Percentiles rank a stretch among this genome's conserved stretches.
Evolutionary conservation across 2,888 invertebrate genomes (phyloP).

Genomic region (Pseudoips prasinana): DNA sequence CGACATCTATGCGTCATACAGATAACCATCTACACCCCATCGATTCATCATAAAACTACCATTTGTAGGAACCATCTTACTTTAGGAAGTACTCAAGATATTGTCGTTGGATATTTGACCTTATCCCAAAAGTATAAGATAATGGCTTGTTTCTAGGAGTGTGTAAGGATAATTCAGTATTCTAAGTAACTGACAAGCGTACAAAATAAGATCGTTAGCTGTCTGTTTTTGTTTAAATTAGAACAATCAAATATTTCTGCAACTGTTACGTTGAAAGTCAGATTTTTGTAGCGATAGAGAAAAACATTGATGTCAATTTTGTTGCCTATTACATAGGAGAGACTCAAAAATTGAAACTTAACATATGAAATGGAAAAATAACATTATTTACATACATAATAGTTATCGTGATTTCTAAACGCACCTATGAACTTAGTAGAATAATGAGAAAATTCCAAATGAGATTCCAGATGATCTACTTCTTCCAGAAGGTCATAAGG

Average conservation of each 20-base stretch:
- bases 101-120: conserved; percentile 2
- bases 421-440: too few species aligned
- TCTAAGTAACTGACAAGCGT: conserved; percentile 14
- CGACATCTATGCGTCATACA: conserved; percentile 41
- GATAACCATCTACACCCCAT: conserved; percentile 44
- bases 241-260: background rate
- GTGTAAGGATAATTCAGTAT: too few species aligned
- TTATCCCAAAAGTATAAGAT: background rate
- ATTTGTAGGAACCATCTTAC: conserved; percentile 20
- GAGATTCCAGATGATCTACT: too few species aligned
- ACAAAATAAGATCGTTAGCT: conserved; percentile 2
- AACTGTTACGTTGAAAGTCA: background rate
- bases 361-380: too few species aligned
- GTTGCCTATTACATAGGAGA: too few species aligned
- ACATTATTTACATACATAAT: too few species aligned
- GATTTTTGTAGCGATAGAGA: too few species aligned
- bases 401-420: too few species aligned
- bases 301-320: too few species aligned
- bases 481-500: too few species aligned
- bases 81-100: background rate
- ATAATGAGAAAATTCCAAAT: too few species aligned
- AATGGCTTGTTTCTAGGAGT: background rate
- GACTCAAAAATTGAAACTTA: too few species aligned
- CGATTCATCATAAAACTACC: conserved; percentile 32
- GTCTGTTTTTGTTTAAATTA: background rate